phyloP scores from a whole-genome alignment of 2,113 vertebrate genomes.

The Vireo altiloquus region DNA sequence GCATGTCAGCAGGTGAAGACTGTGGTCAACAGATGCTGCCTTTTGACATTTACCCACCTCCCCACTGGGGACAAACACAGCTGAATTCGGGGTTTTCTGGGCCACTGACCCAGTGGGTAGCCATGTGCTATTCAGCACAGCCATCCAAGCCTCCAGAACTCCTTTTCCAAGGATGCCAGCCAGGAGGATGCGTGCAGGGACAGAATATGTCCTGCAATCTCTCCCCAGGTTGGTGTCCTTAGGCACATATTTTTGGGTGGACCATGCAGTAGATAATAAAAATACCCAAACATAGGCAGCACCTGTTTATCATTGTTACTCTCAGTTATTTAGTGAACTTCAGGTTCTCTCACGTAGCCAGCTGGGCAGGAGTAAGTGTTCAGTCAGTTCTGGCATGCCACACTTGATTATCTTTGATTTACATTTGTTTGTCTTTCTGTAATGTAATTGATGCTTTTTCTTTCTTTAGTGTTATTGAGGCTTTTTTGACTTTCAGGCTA shows the following conservation, averaged over 20 bases:
- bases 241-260: background rate
- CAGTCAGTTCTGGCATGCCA: background rate
- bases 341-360: background rate
- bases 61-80: background rate
- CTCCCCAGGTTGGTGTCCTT: background rate
- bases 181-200: fast-evolving
- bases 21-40: background rate
- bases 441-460: background rate
- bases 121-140: background rate
- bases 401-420: background rate
- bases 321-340: background rate
- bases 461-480: no score
- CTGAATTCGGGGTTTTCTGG: background rate
- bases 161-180: background rate
- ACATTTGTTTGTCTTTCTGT: background rate
- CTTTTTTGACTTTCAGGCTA: background rate
- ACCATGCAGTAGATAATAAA: background rate
- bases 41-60: background rate
- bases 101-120: fast-evolving
- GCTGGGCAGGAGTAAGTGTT: background rate
- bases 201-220: background rate
- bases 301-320: background rate
- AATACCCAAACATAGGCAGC: background rate
- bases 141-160: background rate
- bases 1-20: fast-evolving